Evolutionary conservation across 2,797 vertebrate species (phyloP).

Genomic region (Acanthurus lineatus): DNA sequence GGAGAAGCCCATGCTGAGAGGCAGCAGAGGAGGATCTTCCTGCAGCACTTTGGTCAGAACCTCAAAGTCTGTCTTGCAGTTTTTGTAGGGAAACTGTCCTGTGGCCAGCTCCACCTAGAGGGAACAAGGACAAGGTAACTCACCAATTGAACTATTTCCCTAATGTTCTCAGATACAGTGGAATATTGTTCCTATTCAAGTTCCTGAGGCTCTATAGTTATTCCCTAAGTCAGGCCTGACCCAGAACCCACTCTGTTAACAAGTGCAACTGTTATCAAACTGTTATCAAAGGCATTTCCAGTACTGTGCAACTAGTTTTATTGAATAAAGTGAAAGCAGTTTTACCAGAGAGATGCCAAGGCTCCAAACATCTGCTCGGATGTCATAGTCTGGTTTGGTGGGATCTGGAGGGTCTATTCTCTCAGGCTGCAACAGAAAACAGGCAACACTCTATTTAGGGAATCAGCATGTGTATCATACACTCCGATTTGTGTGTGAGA

Average conservation of each 20-base stretch:
- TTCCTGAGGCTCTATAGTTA: not conserved
- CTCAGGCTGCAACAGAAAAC: constrained; percentile 87
- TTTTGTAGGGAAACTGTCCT: constrained; percentile 96
- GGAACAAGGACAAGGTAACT: not conserved
- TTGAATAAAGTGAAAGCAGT: not conserved
- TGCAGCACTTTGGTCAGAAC: constrained; percentile 98
- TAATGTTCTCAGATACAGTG: not conserved
- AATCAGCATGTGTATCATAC: not conserved
- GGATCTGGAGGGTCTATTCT: constrained; percentile 97
- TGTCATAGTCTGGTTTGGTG: constrained; percentile 96
- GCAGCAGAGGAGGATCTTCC: constrained; percentile 95
- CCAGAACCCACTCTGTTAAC: not conserved
- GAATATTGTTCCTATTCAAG: not conserved
- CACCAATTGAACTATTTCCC: not conserved
- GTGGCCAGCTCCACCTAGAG: constrained; percentile 94
- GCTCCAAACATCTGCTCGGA: constrained; percentile 97
- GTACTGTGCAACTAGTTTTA: not conserved
- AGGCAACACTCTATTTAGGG: constrained; percentile 1
- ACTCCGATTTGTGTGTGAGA: constrained; percentile 1
- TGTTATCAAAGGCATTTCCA: not conserved
- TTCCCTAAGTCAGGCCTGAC: not conserved
- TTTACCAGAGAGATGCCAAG: constrained; percentile 95
- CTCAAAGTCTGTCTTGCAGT: constrained; percentile 98
- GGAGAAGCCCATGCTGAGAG: constrained; percentile 94
- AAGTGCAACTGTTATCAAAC: too few relatives aligned